Percentiles rank a stretch among this genome's conserved stretches.
These are phyloP conservation scores for Hybognathus amarus DNA, from an alignment of 2,797 vertebrate species.

Conservation along the genomic window DNA sequence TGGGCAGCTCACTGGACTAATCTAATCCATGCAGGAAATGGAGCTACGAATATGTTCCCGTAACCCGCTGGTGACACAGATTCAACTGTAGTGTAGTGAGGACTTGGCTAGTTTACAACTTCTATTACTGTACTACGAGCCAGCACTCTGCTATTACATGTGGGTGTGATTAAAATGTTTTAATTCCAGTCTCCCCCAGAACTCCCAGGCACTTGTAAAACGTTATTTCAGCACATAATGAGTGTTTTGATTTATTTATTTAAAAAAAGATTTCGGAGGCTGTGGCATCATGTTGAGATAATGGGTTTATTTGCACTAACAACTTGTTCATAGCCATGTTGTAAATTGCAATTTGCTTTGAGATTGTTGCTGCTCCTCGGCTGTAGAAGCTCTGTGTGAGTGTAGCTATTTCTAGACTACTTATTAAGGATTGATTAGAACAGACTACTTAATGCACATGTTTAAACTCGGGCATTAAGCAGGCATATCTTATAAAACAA, in stretches of 20 bases:
- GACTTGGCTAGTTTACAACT: constrained; percentile 41
- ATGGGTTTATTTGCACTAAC: constrained; percentile 63
- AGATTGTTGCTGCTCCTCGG: constrained; percentile 39
- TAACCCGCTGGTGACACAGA: constrained; percentile 27
- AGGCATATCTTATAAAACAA: constrained; percentile 13
- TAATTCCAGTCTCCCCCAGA: constrained; percentile 54
- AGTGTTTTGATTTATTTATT: constrained; percentile 63
- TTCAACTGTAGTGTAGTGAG: constrained; percentile 31
- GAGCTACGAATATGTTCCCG: constrained; percentile 9
- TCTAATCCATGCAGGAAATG: constrained; percentile 24
- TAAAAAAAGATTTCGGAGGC: constrained; percentile 59
- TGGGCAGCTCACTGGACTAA: constrained; percentile 18
- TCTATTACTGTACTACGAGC: constrained; percentile 39
- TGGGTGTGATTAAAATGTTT: constrained; percentile 64
- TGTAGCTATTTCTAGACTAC: constrained; percentile 43
- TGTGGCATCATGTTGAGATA: constrained; percentile 62
- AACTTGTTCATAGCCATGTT: constrained; percentile 58
- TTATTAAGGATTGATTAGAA: constrained; percentile 52
- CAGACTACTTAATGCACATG: constrained; percentile 43
- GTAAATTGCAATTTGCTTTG: constrained; percentile 57
- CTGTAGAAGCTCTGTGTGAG: constrained; percentile 44
- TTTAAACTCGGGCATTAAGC: constrained; percentile 20
- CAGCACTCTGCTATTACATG: constrained; percentile 48
- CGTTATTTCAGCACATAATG: constrained; percentile 59
- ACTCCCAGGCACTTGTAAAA: constrained; percentile 55